Evolutionary conservation across 2,113 vertebrate genomes (phyloP).

Genomic region (Amblyopsis rosae): DNA sequence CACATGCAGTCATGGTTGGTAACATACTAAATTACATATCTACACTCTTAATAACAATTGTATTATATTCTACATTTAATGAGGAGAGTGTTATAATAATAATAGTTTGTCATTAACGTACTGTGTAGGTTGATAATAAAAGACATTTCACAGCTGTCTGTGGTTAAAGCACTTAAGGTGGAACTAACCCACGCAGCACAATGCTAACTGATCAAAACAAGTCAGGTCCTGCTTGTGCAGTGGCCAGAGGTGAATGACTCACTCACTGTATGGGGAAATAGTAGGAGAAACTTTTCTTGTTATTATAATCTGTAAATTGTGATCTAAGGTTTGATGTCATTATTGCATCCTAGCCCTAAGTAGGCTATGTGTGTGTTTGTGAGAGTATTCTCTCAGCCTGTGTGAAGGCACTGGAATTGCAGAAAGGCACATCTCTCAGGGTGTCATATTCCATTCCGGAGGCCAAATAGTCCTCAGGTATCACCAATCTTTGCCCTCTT

Average conservation of each 20-base stretch:
- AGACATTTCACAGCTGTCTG: neutral
- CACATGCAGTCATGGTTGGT: neutral
- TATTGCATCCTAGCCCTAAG: neutral
- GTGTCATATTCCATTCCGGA: constrained; percentile 62
- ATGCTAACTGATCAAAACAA: constrained; percentile 5
- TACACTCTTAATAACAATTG: neutral
- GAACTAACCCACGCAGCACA: neutral
- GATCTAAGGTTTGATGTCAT: neutral
- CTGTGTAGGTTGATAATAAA: neutral
- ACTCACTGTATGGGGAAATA: neutral
- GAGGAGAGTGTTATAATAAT: neutral
- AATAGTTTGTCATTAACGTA: neutral
- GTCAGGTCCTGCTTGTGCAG: constrained; percentile 1
- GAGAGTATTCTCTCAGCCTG: neutral
- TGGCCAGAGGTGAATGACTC: constrained; percentile 18
- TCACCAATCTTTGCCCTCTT: constrained; percentile 33
- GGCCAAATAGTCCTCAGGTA: constrained; percentile 43
- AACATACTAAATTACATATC: neutral
- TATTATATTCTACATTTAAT: neutral
- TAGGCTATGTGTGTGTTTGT: too few relatives aligned
- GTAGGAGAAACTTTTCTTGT: neutral
- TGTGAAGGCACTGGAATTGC: constrained; percentile 7
- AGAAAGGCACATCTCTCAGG: constrained; percentile 53
- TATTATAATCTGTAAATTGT: too few relatives aligned
- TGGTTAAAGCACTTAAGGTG: neutral